Evolutionary conservation across 2,888 invertebrate species (phyloP), one percentile per base, ranked within the genome.

Genomic region (Matsumyia berberina): DNA sequence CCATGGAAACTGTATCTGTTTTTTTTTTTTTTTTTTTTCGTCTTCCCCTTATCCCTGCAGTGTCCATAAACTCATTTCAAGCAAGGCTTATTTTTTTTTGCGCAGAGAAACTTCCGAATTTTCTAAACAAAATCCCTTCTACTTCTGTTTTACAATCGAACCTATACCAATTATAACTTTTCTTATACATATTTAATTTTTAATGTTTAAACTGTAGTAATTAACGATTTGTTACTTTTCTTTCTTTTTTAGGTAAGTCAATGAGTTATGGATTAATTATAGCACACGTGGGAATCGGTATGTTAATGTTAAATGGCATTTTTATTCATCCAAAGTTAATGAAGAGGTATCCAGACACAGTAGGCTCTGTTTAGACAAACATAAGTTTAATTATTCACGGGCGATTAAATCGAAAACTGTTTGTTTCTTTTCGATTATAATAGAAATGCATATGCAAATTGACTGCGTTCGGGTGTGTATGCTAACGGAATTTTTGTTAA

Each of bases 241-340:
- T 33, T 57, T 33, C 67, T 51, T 42, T 83, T 64, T 57, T 66
- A 85, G 85, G 85, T 85, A 80, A 80, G 85, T 80, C 74, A 35
- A 69, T 85, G 80, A 80, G 74, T 70, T 78, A 76, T 85, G 70
- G 17, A 31, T 76, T 66, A 76, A 76, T 80, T 60, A 80, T 60
- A 31, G 17, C 60, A 39, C 55, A 62, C 53, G 67, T 62, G 67
- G 69, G 69, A 79, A 60, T 57, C 19, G 74, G 79, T 79, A 79
- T 79, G 83, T 73, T 31, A 76, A 77, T 33, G 29, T 24, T 42
- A 53, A 46, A 39, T 33, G 9, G 39, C 44, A 51, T 44, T 77
- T 67, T 7, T 29, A 37, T 72, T 67, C 58, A 67, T 17, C n/a
- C 46, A 5, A 1, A 19, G 17, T 29, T 53, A 60, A 77, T 77